Evolutionary conservation across 2,113 vertebrate genomes (phyloP), one percentile per base, ranked within the genome.

Genomic region (Melanostigma gelatinosum): DNA sequence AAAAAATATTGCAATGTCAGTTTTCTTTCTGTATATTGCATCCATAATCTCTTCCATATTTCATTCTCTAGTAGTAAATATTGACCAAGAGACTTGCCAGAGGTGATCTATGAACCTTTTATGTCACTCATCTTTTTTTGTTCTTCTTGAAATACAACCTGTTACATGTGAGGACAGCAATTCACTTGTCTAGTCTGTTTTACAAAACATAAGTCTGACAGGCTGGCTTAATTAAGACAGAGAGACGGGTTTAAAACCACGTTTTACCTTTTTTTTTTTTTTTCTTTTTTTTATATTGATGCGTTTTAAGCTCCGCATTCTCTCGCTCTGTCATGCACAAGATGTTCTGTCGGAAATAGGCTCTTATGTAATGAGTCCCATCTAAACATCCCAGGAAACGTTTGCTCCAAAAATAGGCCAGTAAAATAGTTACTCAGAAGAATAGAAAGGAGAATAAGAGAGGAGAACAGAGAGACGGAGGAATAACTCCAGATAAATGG

Each of bases 381-480:
- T 86, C 82, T 85, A 93, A 92, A 92, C 87, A 90, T 87, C 85
- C 83, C 79, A 85, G 70, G 83, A 88, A 88, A 67, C 52, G 29
- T 83, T 83, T 54, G 73, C 76, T 79, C 38, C 64, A 64, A 72
- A 91, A 89, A 80, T 92, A 89, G 91, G 90, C 73, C 88, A 88
- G 84, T 88, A 84, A 91, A 92, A 91, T 93, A 90, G 91, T 91
- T 91, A 88, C 84, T 87, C 55, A 65, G 79, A 84, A 84, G 87
- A 84, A 88, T 87, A 88, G 81, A 85, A 78, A 79, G 55, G 36
- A 57, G 72, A 62, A 72, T 22, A 42, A 32, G 65, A 44, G 42
- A 18, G 55, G 36, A 40, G 40, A 67, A 38, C 36, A 4, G 20
- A 48, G 60, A 69, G 76, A 58, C 57, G 69, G 62, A 63, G 62